Base-by-base conservation (phyloP, 1,140 invertebrate species). In the Thalassaphorura encarpata region DNA sequence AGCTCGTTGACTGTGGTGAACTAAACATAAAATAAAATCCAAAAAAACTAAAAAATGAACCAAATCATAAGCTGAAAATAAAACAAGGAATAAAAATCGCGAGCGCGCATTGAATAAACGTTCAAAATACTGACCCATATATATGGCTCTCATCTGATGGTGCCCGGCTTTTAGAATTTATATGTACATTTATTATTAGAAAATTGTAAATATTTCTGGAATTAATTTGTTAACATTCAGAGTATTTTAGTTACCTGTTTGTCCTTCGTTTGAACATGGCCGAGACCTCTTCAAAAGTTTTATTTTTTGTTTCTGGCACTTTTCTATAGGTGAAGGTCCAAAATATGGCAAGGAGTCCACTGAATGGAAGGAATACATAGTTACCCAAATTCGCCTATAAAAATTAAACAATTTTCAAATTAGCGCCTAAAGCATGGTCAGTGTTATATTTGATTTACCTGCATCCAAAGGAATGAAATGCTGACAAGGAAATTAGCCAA, bases 221-320 rank as follows among this genome's bases (percentile, higher is more conserved):
- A n/a, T n/a, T n/a, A n/a, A n/a, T n/a, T n/a, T n/a, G n/a, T n/a
- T n/a, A n/a, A n/a, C n/a, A n/a, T n/a, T n/a, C n/a, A n/a, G n/a
- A n/a, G n/a, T n/a, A n/a, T n/a, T n/a, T n/a, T n/a, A n/a, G 27
- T 51, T 50, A 50, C 54, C 47, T 23, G 33, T 47, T 48, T 19
- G 24, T 28, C 29, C 46, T 57, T 11, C 48, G 29, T 50, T 85
- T 80, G 79, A 94, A 94, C 67, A 93, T 76, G 62, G 87, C 86
- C 69, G 89, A 78, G 70, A 97, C 96, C 74, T 98, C 92, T 78
- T 97, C 92, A 72, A 96, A 94, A 60, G 91, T 95, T 78, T 93
- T 94, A 75, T 96, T 96, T 78, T 97, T 97, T 60, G 94, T 98
- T 81, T 98, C 94, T 69, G 94, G 94, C 70, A 97, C 91, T 80